Evolutionary conservation across 2,113 vertebrate genomes (phyloP), one percentile per base, ranked within the genome.

Genomic region (Leiothrix lutea): DNA sequence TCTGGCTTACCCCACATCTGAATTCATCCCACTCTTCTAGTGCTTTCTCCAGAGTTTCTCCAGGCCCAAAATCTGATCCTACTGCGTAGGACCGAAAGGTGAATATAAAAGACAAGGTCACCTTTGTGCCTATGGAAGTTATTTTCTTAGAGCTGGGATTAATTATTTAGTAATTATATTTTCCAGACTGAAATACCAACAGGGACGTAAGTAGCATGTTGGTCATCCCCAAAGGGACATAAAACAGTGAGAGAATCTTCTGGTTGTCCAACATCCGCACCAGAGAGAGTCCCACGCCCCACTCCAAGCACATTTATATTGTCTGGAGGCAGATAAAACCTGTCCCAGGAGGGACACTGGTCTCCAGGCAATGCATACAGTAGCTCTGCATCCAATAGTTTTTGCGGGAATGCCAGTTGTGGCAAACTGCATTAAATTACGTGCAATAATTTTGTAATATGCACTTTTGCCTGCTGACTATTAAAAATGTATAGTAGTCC

Each of bases 161-260:
- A 96, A 96, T 97, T 97, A 96, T 97, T 96, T 72, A 95, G 96
- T 86, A 96, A 96, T 95, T 96, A 90, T 74, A 86, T 94, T 96
- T 97, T 94, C 86, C 77, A 86, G 53, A 45, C 54, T 69, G 77
- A 73, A 96, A 92, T 78, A 86, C 80, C 64, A n/a, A 80, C 88
- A 80, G 90, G 77, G 86, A 96, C 3, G 0, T 51, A 77, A 93
- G 77, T 79, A 92, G 93, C 82, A 69, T 66, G 88, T 61, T 94
- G 96, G 95, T 91, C 89, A 92, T 92, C 91, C 96, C 95, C 74
- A 77, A 92, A 94, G 92, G 74, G 92, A 91, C 81, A 88, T 94
- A 96, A 95, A 97, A 67, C 80, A 87, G 86, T 51, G 92, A 96
- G 83, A 90, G 96, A 89, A 96, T 95, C 96, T 96, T 85, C 84